Conservation (phyloP, 2,113 vertebrate species). For the Podilymbus podiceps region DNA sequence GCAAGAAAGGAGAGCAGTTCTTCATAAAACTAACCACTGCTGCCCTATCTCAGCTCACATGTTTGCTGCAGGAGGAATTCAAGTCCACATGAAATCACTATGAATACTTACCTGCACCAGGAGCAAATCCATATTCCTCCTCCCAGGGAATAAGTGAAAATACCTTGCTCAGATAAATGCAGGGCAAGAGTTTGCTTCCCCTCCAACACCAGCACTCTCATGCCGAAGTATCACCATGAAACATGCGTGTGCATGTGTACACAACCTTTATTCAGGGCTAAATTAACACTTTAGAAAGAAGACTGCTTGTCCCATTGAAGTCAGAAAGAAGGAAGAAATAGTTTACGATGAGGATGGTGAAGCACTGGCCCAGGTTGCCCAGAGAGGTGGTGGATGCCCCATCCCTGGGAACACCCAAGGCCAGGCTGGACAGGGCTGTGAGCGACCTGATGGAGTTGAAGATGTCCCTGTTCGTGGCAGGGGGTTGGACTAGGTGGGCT, state of each 20-base stretch:
- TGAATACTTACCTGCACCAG: neutral
- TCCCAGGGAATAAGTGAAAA: neutral
- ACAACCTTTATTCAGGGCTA: neutral
- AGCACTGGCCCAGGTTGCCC: rapidly evolving
- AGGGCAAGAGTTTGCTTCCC: neutral
- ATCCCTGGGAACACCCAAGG: neutral
- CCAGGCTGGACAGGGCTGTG: rapidly evolving
- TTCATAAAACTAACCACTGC: neutral
- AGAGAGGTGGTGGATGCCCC: neutral
- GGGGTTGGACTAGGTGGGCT: rapidly evolving
- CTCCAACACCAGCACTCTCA: neutral
- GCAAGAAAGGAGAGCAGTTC: neutral
- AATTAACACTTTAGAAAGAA: neutral
- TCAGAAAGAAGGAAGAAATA: neutral
- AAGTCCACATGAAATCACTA: neutral
- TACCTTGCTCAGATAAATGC: neutral
- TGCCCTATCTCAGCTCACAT: neutral
- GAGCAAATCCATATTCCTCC: neutral
- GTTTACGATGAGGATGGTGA: neutral
- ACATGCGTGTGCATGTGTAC: neutral
- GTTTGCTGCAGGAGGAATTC: neutral
- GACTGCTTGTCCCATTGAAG: neutral
- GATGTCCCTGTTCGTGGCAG: neutral
- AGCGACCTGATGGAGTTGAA: neutral
- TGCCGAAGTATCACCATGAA: neutral